Percentiles rank a stretch among this genome's conserved stretches.
Conservation (phyloP, 2,888 invertebrate genomes). For the Pristionchus japonicus region DNA sequence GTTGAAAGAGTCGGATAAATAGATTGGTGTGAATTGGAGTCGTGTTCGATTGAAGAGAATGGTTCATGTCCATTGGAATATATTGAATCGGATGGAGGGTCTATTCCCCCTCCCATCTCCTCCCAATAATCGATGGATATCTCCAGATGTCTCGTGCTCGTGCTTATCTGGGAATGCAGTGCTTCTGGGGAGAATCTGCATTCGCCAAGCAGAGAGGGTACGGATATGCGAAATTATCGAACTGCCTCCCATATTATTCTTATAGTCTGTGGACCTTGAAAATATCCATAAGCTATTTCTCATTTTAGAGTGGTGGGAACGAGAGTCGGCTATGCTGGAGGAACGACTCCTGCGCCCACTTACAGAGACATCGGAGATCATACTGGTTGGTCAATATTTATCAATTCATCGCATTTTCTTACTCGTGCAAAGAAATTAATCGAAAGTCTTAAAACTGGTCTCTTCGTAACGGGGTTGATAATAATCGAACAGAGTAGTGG, state of each 20-base stretch:
- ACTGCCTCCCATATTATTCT: too few species aligned
- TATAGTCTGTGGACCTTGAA: too few species aligned
- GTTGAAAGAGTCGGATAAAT: not conserved
- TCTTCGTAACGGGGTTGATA: too few species aligned
- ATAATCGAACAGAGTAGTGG: too few species aligned
- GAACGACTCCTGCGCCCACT: constrained; percentile 85
- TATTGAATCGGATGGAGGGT: not conserved
- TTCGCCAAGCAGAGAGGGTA: constrained; percentile 68
- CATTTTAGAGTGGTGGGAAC: constrained; percentile 83
- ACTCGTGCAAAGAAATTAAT: too few species aligned
- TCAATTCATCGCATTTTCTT: too few species aligned
- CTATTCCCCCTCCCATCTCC: not conserved
- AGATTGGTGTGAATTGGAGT: not conserved
- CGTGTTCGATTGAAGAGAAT: not conserved
- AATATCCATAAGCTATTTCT: not conserved
- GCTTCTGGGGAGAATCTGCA: constrained; percentile 74
- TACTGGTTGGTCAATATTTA: constrained; percentile 58
- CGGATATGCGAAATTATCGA: too few species aligned
- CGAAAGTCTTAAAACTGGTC: too few species aligned
- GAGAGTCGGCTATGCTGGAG: constrained; percentile 94
- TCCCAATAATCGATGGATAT: not conserved
- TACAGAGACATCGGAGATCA: constrained; percentile 82
- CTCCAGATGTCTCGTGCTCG: constrained; percentile 14
- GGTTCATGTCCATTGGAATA: not conserved
- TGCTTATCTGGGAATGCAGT: constrained; percentile 68